phyloP scores from a whole-genome alignment of 1,140 invertebrate species.

The Apocrypta bakeri region DNA sequence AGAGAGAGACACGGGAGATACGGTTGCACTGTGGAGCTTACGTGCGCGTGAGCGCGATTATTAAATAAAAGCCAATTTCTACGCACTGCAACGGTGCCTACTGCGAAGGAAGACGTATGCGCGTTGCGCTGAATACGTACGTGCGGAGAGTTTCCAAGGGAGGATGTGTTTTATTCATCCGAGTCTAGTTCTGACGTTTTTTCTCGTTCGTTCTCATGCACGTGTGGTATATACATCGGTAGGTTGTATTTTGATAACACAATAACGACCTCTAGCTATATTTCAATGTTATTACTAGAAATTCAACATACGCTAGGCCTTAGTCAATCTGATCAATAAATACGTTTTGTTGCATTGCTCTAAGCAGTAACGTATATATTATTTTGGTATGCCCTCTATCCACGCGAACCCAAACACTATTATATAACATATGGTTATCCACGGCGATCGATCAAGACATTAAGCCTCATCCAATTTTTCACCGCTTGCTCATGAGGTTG shows the following conservation, averaged over 20 bases:
- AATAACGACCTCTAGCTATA: not conserved
- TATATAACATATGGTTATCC: not conserved
- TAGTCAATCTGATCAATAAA: too few species aligned
- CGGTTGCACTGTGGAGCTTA: not conserved
- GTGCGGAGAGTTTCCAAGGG: not conserved
- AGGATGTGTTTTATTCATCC: not conserved
- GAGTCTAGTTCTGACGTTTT: not conserved
- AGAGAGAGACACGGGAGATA: not conserved
- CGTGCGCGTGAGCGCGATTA: conserved; percentile 10
- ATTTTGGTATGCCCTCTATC: too few species aligned
- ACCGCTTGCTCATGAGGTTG: not conserved
- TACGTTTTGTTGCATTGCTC: too few species aligned
- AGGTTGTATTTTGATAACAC: not conserved
- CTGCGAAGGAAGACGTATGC: not conserved
- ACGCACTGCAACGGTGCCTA: not conserved
- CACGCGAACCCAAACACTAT: too few species aligned
- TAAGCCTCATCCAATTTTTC: not conserved
- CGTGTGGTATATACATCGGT: not conserved
- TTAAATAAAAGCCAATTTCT: conserved; percentile 40
- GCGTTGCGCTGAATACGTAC: not conserved
- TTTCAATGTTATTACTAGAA: too few species aligned
- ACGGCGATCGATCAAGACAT: not conserved
- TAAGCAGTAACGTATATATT: too few species aligned
- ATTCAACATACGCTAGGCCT: too few species aligned
- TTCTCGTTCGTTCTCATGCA: not conserved